phyloP scores from a whole-genome alignment of 2,888 invertebrate genomes.

The Drosophila niveifrons region DNA sequence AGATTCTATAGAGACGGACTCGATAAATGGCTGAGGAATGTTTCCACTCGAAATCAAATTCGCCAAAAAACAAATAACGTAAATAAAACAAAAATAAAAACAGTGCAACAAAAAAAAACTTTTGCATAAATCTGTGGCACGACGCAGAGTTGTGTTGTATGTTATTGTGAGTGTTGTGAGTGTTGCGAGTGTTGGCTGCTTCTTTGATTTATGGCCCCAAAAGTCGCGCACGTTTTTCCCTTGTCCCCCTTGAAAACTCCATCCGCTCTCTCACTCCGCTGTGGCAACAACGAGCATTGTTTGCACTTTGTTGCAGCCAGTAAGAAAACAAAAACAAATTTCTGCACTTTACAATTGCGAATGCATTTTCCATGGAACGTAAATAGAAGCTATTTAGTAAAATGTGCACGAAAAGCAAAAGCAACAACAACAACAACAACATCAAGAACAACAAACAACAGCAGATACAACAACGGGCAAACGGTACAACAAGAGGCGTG shows the following conservation, averaged over 20 bases:
- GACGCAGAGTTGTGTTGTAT: slow-evolving; percentile 9
- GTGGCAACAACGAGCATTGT: slow-evolving; percentile 50
- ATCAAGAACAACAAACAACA: slow-evolving; percentile 19
- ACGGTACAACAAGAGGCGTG: slow-evolving; percentile 10
- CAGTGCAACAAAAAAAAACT: slow-evolving; percentile 25
- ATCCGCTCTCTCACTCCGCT: background rate
- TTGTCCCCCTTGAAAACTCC: background rate
- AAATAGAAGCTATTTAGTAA: slow-evolving; percentile 78
- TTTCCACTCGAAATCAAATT: slow-evolving; percentile 40
- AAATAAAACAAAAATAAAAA: slow-evolving; percentile 28
- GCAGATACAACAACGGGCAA: slow-evolving; percentile 15
- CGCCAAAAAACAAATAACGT: slow-evolving; percentile 30
- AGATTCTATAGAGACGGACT: background rate
- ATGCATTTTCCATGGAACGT: slow-evolving; percentile 79
- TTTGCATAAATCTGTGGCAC: slow-evolving; percentile 49
- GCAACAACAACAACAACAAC: slow-evolving; percentile 37
- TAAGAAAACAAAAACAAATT: slow-evolving; percentile 54
- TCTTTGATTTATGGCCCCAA: slow-evolving; percentile 70
- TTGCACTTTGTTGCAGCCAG: slow-evolving; percentile 53
- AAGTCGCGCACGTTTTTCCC: slow-evolving; percentile 67
- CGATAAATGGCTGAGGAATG: slow-evolving; percentile 4
- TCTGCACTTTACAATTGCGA: slow-evolving; percentile 74
- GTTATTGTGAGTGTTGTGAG: slow-evolving; percentile 7
- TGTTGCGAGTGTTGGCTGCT: slow-evolving; percentile 39
- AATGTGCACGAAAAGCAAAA: slow-evolving; percentile 70